Conservation (phyloP, 2,113 vertebrate genomes). For the Ammodytes dubius region DNA sequence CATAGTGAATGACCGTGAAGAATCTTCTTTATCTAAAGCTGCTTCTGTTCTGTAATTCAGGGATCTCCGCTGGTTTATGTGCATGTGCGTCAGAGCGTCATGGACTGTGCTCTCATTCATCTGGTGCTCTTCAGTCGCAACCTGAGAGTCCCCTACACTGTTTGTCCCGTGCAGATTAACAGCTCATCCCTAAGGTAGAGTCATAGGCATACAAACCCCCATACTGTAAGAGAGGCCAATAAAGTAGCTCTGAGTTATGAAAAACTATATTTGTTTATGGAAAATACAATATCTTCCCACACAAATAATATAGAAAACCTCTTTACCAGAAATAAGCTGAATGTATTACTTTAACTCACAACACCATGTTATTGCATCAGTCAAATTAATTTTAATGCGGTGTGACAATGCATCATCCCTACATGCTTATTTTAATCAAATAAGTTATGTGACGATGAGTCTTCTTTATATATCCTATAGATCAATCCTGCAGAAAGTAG, state of each 20-base stretch:
- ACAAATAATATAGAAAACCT: neutral
- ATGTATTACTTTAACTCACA: slow-evolving; percentile 12
- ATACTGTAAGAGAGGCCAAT: neutral
- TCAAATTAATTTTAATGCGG: slow-evolving; percentile 1
- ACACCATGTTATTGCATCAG: neutral
- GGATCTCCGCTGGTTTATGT: slow-evolving; percentile 87
- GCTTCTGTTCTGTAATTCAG: slow-evolving; percentile 71
- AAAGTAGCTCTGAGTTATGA: neutral
- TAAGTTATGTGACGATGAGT: neutral
- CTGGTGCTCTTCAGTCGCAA: slow-evolving; percentile 90
- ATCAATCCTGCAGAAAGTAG: slow-evolving; percentile 79
- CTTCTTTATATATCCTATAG: slow-evolving; percentile 54
- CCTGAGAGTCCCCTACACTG: slow-evolving; percentile 87
- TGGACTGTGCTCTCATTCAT: slow-evolving; percentile 88
- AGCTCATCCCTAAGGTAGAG: slow-evolving; percentile 80
- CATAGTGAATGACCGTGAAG: slow-evolving; percentile 43
- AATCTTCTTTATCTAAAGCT: slow-evolving; percentile 41
- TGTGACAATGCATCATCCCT: neutral
- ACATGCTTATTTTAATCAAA: neutral
- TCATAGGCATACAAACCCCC: slow-evolving; percentile 12
- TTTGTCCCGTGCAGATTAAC: slow-evolving; percentile 70
- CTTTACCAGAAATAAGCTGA: neutral
- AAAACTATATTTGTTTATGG: neutral
- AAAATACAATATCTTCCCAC: neutral
- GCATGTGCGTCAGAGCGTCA: slow-evolving; percentile 84